These are phyloP conservation scores for Crypturellus tataupa DNA, from an alignment of 2,797 vertebrate species.

Conservation along the genomic window DNA sequence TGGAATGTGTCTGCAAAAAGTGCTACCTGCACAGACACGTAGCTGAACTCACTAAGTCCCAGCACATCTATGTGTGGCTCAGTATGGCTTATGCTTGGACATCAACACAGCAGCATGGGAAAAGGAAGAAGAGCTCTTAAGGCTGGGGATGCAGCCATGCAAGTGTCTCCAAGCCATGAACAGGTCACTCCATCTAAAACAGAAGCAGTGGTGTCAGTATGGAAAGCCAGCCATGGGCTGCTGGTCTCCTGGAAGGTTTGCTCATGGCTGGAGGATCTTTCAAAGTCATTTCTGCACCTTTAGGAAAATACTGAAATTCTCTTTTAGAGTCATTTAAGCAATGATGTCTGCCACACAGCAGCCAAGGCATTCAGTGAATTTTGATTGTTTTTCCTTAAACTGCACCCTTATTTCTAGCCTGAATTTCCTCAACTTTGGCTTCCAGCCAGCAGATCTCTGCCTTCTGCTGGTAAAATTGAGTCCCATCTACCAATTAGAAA, in stretches of 20 bases:
- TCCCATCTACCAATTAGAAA: constrained; percentile 45
- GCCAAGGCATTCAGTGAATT: constrained; percentile 5
- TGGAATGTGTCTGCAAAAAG: neutral
- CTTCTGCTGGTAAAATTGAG: constrained; percentile 37
- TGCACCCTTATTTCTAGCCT: neutral
- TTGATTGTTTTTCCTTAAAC: neutral
- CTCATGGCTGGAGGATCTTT: neutral
- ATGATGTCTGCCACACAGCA: neutral
- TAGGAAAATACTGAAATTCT: constrained; percentile 28
- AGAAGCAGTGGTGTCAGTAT: neutral
- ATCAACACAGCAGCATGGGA: neutral
- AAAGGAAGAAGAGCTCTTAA: neutral
- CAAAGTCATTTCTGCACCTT: neutral
- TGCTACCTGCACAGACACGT: neutral
- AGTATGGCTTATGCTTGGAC: neutral
- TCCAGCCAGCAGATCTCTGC: constrained; percentile 32
- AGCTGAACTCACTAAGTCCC: neutral
- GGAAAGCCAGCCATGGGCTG: neutral
- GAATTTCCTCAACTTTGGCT: constrained; percentile 33
- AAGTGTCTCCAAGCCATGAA: neutral
- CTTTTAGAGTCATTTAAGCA: neutral
- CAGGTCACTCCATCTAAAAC: neutral
- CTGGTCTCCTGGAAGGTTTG: neutral
- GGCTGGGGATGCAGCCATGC: neutral
- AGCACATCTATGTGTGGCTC: neutral